Base-by-base conservation (phyloP, 2,888 invertebrate genomes). In the Lepidochitona cinerea region DNA sequence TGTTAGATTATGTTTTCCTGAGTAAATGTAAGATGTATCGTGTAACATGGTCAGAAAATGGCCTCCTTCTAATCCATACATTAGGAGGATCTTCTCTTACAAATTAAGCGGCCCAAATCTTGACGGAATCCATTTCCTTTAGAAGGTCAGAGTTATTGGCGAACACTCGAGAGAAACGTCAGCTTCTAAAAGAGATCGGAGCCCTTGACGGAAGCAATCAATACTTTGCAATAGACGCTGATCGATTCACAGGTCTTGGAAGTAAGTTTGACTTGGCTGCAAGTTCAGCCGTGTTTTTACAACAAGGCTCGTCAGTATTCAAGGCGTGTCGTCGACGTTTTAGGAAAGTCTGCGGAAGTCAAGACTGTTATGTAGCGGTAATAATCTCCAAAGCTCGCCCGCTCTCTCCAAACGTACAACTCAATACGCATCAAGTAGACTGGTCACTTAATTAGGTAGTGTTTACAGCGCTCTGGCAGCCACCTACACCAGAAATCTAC, bases 361-460 rank as follows among this genome's bases (percentile, higher is more conserved):
- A 29, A 29, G 59, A 14, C 32, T 9, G 59, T 29, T 59, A 49
- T 32, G 59, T 29, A 26, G 12, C 14, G 29, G 23, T 32, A 59
- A 59, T 59, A 23, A 59, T 29, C 29, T 59, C 59, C 59, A 23
- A 29, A 14, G 26, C 59, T 14, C 14, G 29, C 29, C 29, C 59
- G 29, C 29, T 29, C 9, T 12, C 26, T 32, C 23, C 23, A 59
- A 59, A 59, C 29, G 23, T 59, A 59, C 59, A 59, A 59, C 59
- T 59, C 59, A 59, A 59, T 59, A 59, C 29, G 59, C 59, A 59
- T 59, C 26, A 29, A 59, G 59, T 59, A 59, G 59, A 59, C 29
- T 59, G 59, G 26, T 26, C 59, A 59, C 59, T 59, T 59, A 59
- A 59, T 59, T 59, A 59, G 59, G 29, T 26, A 59, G 29, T 59